Percentiles rank a stretch among this genome's conserved stretches.
phyloP scores from a whole-genome alignment of 2,113 vertebrate genomes.

The Aldabrachelys gigantea region DNA sequence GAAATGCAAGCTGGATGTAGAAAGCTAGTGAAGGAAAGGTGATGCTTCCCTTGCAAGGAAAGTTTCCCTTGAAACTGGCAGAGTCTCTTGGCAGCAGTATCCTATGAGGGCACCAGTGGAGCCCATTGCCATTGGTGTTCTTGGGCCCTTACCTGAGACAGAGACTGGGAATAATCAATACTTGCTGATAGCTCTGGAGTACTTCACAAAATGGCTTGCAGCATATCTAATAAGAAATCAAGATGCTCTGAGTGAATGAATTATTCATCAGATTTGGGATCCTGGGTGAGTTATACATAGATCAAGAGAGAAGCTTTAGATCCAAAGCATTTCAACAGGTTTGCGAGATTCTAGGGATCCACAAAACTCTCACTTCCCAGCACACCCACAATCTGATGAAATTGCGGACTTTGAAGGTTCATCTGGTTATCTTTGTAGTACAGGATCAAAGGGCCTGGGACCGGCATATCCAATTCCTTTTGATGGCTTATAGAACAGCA shows the following conservation, averaged over 20 bases:
- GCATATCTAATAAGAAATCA: neutral
- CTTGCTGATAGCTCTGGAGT: neutral
- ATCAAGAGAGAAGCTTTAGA: neutral
- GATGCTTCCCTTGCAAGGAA: neutral
- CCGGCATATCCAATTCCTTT: too few relatives aligned
- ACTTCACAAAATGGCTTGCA: neutral
- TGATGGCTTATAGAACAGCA: too few relatives aligned
- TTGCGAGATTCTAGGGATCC: neutral
- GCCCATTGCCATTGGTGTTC: neutral
- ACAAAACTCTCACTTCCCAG: neutral
- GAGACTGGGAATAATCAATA: neutral
- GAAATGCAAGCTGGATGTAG: neutral
- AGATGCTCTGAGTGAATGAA: neutral
- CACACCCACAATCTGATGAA: neutral
- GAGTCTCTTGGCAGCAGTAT: neutral
- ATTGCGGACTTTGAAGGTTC: neutral
- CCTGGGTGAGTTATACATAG: neutral
- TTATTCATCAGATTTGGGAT: neutral
- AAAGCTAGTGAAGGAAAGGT: neutral
- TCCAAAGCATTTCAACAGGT: neutral
- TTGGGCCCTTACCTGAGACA: neutral
- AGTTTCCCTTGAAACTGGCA: neutral
- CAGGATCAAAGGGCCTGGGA: too few relatives aligned
- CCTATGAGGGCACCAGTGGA: neutral
- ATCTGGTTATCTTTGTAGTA: neutral